Percentiles rank a stretch among this genome's conserved stretches.
Conservation (phyloP, 1,140 invertebrate species). For the Brachionus rubens region DNA sequence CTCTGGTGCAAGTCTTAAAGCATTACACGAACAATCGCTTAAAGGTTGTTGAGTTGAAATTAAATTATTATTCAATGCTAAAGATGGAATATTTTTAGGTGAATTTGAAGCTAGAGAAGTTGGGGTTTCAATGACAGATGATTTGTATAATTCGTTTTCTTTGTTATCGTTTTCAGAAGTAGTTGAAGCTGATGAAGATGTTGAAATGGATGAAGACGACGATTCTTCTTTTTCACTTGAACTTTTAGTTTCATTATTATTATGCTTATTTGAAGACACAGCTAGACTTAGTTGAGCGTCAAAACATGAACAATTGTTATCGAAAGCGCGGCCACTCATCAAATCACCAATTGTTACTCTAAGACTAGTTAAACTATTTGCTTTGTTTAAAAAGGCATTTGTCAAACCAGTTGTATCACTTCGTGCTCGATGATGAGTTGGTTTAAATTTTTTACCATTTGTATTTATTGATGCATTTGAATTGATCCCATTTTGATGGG, state of each 20-base stretch:
- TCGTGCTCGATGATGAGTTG: background rate
- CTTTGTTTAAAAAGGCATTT: background rate
- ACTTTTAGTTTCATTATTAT: background rate
- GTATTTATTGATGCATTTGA: background rate
- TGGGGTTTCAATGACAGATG: background rate
- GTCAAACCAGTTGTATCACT: slow-evolving; percentile 38
- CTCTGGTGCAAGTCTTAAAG: slow-evolving; percentile 72
- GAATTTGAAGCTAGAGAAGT: background rate
- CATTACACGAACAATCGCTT: slow-evolving; percentile 53
- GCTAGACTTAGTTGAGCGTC: slow-evolving; percentile 63
- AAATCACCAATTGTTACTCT: slow-evolving; percentile 70
- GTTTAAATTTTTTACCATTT: background rate
- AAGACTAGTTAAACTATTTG: background rate
- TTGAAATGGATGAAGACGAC: background rate
- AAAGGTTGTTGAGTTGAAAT: background rate
- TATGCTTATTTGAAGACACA: background rate
- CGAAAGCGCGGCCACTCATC: slow-evolving; percentile 86
- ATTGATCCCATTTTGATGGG: background rate
- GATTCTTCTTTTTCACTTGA: slow-evolving; percentile 55
- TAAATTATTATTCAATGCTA: background rate
- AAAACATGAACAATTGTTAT: slow-evolving; percentile 88
- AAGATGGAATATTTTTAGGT: background rate
- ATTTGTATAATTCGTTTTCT: slow-evolving; percentile 66
- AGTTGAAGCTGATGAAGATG: slow-evolving; percentile 53
- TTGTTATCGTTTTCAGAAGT: slow-evolving; percentile 72